A percentile compares a stretch with the other conserved stretches of the same genome.
phyloP scores from a whole-genome alignment of 1,140 invertebrate genomes.

The Euborellia annulipes region DNA sequence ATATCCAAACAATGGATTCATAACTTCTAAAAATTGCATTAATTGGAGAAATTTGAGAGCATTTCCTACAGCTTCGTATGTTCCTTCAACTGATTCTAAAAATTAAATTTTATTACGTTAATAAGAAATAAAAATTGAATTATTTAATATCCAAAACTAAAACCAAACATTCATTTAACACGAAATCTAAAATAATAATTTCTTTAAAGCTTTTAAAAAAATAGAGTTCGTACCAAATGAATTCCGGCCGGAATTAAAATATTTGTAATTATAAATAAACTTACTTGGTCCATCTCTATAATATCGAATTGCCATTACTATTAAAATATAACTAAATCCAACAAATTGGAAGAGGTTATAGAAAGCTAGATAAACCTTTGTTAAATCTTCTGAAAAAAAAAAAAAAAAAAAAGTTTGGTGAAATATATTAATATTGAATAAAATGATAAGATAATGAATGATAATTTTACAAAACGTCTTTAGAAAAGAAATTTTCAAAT shows the following conservation, averaged over 20 bases:
- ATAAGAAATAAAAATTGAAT: no score
- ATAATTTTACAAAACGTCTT: no score
- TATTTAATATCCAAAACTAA: no score
- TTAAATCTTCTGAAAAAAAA: slow-evolving; percentile 51
- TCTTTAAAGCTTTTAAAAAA: no score
- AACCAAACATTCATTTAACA: no score
- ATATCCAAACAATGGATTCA: slow-evolving; percentile 79
- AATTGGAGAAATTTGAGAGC: slow-evolving; percentile 70
- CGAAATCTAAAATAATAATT: no score
- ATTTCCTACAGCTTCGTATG: slow-evolving; percentile 59
- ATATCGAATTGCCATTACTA: slow-evolving; percentile 58
- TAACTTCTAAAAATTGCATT: slow-evolving; percentile 70
- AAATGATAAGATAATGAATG: no score
- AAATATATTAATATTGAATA: no score
- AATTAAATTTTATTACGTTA: no score
- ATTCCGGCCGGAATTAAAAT: slow-evolving; percentile 5
- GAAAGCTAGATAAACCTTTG: slow-evolving; percentile 71
- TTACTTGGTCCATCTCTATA: slow-evolving; percentile 50
- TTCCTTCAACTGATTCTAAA: slow-evolving; percentile 49
- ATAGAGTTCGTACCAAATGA: no score
- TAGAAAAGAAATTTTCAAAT: no score
- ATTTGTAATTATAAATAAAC: not conserved
- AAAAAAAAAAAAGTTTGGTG: no score
- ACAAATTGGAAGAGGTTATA: slow-evolving; percentile 88
- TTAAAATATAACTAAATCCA: slow-evolving; percentile 63